These are phyloP conservation scores for fruit fly (Drosophila melanogaster) DNA, from an alignment of 1,140 invertebrate genomes.

Conservation along the genomic window Release_6_plus_ISO1_MT NT_033777.3:13355001-13355500, in stretches of 20 bases:
- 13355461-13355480: too few relatives aligned
- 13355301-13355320: too few relatives aligned
- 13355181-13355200: too few relatives aligned
- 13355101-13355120: neutral
- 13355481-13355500: too few relatives aligned
- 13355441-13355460: too few relatives aligned
- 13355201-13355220: neutral
- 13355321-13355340: too few relatives aligned
- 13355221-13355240: neutral
- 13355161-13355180: neutral
- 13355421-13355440: too few relatives aligned
- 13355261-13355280: too few relatives aligned
- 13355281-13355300: too few relatives aligned
- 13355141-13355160: neutral
- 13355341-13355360: neutral
- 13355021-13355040: neutral
- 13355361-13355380: neutral
- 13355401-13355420: too few relatives aligned
- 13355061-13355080: neutral
- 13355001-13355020: neutral
- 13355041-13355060: neutral
- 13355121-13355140: neutral
- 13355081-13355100: neutral
- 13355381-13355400: slow-evolving; percentile 1
- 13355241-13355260: neutral